Conservation (phyloP, 2,797 vertebrate genomes). For the Gephyroberyx darwinii region DNA sequence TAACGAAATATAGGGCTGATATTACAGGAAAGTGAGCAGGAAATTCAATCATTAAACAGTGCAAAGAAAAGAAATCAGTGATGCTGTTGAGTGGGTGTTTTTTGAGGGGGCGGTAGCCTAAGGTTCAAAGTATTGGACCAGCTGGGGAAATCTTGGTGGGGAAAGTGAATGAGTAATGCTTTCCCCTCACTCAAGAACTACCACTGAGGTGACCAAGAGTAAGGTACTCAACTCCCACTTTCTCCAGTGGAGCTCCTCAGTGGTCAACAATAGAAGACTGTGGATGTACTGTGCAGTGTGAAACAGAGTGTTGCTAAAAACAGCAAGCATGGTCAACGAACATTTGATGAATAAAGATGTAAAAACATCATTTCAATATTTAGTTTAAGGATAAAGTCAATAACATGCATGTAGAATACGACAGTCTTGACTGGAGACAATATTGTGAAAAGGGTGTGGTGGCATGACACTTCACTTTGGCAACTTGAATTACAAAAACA, state of each 20-base stretch:
- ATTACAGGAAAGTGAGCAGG: background rate
- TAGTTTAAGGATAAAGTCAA: no score
- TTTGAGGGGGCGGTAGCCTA: background rate
- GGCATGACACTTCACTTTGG: background rate
- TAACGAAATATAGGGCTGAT: background rate
- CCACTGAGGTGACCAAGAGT: background rate
- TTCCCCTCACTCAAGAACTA: background rate
- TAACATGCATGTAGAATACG: no score
- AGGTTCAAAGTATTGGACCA: constrained; percentile 22
- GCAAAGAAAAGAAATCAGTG: constrained; percentile 9
- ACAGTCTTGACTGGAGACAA: background rate
- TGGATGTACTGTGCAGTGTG: background rate
- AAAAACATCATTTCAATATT: no score
- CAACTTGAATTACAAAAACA: background rate
- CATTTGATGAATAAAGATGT: background rate
- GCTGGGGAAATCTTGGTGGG: constrained; percentile 42
- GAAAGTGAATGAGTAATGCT: constrained; percentile 1
- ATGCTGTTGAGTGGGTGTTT: background rate
- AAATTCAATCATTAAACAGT: background rate
- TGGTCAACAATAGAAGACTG: constrained; percentile 12
- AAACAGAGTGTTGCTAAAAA: constrained; percentile 5
- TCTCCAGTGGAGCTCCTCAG: constrained; percentile 10
- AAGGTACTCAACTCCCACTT: background rate
- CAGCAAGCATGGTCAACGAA: background rate
- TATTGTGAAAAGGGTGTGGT: constrained; percentile 10